These are phyloP conservation scores for Apostichopus parvimensis DNA, from an alignment of 35 echinoderm and acorn worm genomes.

Conservation along the genomic window DNA sequence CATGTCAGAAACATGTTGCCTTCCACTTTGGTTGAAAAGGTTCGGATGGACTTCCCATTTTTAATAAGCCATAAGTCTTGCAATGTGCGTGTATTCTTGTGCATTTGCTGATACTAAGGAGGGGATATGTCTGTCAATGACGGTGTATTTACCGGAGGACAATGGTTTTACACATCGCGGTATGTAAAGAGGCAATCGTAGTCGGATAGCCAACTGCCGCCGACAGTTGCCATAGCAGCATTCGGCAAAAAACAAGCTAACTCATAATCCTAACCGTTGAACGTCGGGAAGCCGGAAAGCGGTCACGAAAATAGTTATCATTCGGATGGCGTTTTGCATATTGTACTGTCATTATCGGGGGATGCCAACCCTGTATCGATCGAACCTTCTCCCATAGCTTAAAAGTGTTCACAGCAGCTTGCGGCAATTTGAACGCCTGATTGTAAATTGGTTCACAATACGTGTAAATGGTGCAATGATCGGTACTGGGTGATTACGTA, in stretches of 20 bases:
- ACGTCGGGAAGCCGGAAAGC: background rate
- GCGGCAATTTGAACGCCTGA: too few species aligned
- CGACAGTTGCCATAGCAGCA: constrained; percentile 18
- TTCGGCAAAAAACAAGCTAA: constrained; percentile 18
- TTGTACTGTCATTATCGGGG: background rate
- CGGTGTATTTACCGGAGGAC: background rate
- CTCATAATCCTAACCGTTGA: background rate
- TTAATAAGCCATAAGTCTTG: background rate
- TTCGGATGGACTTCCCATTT: background rate
- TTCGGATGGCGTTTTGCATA: background rate
- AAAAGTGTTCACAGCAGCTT: too few species aligned
- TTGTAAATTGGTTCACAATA: too few species aligned
- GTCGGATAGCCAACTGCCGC: constrained; percentile 13
- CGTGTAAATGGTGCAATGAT: too few species aligned
- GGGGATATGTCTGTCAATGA: background rate
- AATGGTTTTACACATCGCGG: constrained; percentile 1
- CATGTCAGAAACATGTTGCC: too few species aligned
- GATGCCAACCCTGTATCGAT: background rate
- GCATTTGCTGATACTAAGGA: background rate
- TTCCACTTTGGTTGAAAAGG: too few species aligned
- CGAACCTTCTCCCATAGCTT: background rate
- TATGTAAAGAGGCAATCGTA: background rate
- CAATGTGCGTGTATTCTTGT: background rate
- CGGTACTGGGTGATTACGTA: too few species aligned
- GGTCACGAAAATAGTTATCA: background rate